phyloP scores from a whole-genome alignment of 2,888 invertebrate species.

The Brachyopa scutellaris region DNA sequence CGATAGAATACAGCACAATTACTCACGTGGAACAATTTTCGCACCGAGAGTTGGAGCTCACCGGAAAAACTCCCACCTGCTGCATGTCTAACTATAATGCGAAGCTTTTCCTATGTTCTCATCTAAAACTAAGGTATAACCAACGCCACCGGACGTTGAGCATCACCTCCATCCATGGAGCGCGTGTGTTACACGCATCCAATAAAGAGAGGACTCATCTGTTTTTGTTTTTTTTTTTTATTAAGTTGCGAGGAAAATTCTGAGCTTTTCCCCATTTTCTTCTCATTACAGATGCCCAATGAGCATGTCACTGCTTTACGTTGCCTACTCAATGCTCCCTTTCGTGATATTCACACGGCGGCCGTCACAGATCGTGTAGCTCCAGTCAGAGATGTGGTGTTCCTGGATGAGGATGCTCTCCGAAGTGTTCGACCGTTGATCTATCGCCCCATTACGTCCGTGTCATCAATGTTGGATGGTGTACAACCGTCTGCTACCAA shows the following conservation, averaged over 20 bases:
- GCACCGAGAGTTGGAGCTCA: background rate
- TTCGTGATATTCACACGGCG: slow-evolving; percentile 79
- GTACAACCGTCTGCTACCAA: slow-evolving; percentile 16
- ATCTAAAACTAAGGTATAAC: slow-evolving; percentile 57
- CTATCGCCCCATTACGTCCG: slow-evolving; percentile 77
- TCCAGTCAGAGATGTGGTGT: slow-evolving; percentile 79
- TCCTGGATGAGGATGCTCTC: slow-evolving; percentile 77
- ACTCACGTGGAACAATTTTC: slow-evolving; percentile 24
- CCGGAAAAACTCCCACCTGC: slow-evolving; percentile 35
- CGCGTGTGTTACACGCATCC: slow-evolving; percentile 15
- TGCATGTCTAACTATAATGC: slow-evolving; percentile 49
- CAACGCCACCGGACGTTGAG: background rate
- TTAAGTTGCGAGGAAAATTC: slow-evolving; percentile 35
- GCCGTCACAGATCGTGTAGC: slow-evolving; percentile 76
- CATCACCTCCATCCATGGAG: slow-evolving; percentile 1
- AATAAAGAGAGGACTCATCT: slow-evolving; percentile 15
- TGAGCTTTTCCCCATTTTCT: slow-evolving; percentile 58
- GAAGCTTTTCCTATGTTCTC: slow-evolving; percentile 45
- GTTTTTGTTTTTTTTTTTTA: background rate
- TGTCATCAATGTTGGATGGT: slow-evolving; percentile 53
- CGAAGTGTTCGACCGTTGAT: slow-evolving; percentile 77
- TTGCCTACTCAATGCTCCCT: slow-evolving; percentile 79
- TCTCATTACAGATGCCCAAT: slow-evolving; percentile 77
- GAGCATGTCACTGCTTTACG: slow-evolving; percentile 77
- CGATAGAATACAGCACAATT: background rate